Percentiles rank a stretch among this genome's conserved stretches.
These are phyloP conservation scores for Neotoxoptera formosana DNA, from an alignment of 1,140 invertebrate genomes.

Conservation along the genomic window DNA sequence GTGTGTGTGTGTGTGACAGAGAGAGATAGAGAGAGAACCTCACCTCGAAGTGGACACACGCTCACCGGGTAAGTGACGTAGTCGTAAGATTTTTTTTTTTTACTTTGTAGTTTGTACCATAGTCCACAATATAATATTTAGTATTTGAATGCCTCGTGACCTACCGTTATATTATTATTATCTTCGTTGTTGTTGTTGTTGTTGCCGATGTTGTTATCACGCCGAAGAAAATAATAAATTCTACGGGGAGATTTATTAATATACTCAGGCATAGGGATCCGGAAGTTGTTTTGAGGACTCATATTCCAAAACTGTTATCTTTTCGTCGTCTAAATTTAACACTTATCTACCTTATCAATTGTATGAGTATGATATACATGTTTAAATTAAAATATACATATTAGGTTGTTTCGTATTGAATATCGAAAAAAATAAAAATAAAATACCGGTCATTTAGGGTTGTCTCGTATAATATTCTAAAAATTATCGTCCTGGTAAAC, in stretches of 20 bases:
- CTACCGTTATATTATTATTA: neutral
- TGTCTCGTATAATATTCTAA: neutral
- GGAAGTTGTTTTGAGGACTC: neutral
- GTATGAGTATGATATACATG: too few relatives aligned
- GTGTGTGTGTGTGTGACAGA: too few relatives aligned
- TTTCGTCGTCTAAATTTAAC: neutral
- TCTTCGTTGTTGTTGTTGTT: neutral
- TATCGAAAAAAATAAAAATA: neutral
- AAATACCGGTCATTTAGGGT: neutral
- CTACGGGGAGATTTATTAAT: neutral
- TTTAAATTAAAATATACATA: too few relatives aligned
- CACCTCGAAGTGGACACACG: neutral
- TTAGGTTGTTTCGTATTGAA: neutral
- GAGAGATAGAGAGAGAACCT: neutral
- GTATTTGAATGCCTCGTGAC: neutral
- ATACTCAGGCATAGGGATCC: neutral
- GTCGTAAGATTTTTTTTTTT: neutral
- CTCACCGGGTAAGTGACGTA: neutral
- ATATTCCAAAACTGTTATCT: neutral
- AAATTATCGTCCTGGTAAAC: neutral
- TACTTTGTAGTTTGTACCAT: neutral
- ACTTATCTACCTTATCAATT: too few relatives aligned
- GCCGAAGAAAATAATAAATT: too few relatives aligned
- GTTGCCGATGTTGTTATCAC: neutral
- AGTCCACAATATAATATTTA: neutral